Evolutionary conservation across 37 sponge, comb jelly and placozoan genomes (phyloP), one percentile per base, ranked within the genome.

Genomic region (Corticium candelabrum): DNA sequence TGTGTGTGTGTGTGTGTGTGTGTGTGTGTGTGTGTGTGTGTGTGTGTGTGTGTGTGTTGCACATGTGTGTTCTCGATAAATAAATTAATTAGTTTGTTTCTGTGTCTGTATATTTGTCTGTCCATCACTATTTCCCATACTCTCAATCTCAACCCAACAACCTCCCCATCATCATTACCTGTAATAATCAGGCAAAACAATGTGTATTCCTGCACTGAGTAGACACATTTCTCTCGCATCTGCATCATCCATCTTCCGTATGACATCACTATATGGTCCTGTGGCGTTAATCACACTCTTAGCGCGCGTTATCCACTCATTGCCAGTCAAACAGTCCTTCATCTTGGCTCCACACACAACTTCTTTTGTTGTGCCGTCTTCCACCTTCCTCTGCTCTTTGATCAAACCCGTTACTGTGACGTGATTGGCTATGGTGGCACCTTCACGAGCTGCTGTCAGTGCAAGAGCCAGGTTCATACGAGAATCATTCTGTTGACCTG

Each of bases 401-500:
- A 84, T 30, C 35, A 88, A 79, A 33, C 80, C 82, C 32, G 68
- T 29, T 3, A 90, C 99, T 70, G 90, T 89, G 1, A 92, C 89
- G 72, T 99, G 91, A 74, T 99, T 99, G 78, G 90, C 85, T 39
- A 88, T 56, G 0, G 76, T 79, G 5, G 99, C 99, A 31, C 99
- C 96, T 32, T 90, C 86, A 41, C 91, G 88, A 3, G 86, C 93
- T 0, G 99, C 99, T 15, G 96, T 91, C 80, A 99, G 71, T 0
- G 89, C 96, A 21, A 99, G 76, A 43, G 89, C 86, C 31, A 94
- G 76, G 41, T 92, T 92, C 99, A 99, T 94, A n/a, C 99, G 67
- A 2, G 99, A 84, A 83, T 99, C 99, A 78, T 99, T 90, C 76
- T 99, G 99, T 78, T 92, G 96, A n/a, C n/a, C n/a, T n/a, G n/a